Base-by-base conservation (phyloP, 2,113 vertebrate genomes). In the Osmerus eperlanus region DNA sequence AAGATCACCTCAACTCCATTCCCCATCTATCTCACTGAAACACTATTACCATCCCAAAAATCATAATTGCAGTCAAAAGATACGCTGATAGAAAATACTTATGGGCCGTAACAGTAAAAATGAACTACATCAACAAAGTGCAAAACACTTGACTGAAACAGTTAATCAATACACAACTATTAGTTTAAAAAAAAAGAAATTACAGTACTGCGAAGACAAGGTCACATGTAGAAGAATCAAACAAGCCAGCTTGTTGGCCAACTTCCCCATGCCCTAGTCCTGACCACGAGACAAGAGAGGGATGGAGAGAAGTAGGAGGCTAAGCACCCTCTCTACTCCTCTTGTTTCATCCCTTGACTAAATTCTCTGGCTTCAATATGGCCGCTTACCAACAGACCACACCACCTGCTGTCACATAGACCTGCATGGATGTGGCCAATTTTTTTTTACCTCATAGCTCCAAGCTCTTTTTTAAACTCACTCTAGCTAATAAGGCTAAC, bases 161-260 rank as follows among this genome's bases (percentile, higher is more conserved):
- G 58, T 71, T 16, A 51, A 47, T 47, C 41, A 15, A 52, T 13
- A 63, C n/a, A 72, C n/a, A 51, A 60, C 52, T 56, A 63, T 13
- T 23, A 9, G 36, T 25, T 64, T 36, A n/a, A n/a, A n/a, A n/a
- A n/a, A n/a, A 32, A 14, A 54, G 9, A 9, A 64, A 8, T 67
- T 77, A 86, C 85, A 87, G 86, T 82, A 86, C 85, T 71, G 71
- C 53, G 71, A 80, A 16, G 71, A 67, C 29, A 74, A 68, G 65
- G 77, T 80, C 72, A 78, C 67, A 66, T 64, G 71, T 74, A 72
- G 74, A 81, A 75, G 72, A 83, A 79, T 65, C 71, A 75, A 83
- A 87, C 83, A 84, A 89, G 85, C 87, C 84, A 71, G 86, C 89
- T 88, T 84, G 84, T 88, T 83, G 59, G 75, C 70, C 72, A 79